Evolutionary conservation across 2,113 vertebrate genomes (phyloP).

Genomic region (Sander lucioperca): DNA sequence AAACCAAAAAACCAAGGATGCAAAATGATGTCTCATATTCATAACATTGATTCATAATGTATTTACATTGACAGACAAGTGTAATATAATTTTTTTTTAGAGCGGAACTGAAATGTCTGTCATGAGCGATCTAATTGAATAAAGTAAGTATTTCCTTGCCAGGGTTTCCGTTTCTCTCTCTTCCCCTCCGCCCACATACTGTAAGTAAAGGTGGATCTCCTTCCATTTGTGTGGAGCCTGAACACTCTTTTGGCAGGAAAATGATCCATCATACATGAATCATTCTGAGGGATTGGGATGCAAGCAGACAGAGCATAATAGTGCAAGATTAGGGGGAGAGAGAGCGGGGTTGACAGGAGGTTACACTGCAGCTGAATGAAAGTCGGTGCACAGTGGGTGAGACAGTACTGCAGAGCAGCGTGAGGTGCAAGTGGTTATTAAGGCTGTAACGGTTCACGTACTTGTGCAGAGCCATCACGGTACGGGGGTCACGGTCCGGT

Average conservation of each 20-base stretch:
- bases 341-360: constrained; percentile 52
- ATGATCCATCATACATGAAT: constrained; percentile 51
- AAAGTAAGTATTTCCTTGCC: constrained; percentile 43
- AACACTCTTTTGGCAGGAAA: constrained; percentile 51
- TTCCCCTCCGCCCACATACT: constrained; percentile 24
- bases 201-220: constrained; percentile 27
- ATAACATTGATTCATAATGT: constrained; percentile 1
- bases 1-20: background rate
- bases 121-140: constrained; percentile 53
- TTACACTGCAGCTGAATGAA: constrained; percentile 50
- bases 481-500: too few relatives aligned
- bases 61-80: constrained; percentile 48
- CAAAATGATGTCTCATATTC: background rate
- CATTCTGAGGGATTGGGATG: constrained; percentile 36
- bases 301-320: constrained; percentile 35
- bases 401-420: constrained; percentile 28
- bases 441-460: too few relatives aligned
- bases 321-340: constrained; percentile 36
- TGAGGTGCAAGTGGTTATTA: constrained; percentile 18
- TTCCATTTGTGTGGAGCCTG: constrained; percentile 25
- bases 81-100: constrained; percentile 28
- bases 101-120: constrained; percentile 42
- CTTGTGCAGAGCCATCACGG: too few relatives aligned
- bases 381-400: constrained; percentile 13
- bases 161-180: constrained; percentile 38